Base-by-base conservation (phyloP, 2,113 vertebrate genomes). In the Pygoscelis antarcticus region DNA sequence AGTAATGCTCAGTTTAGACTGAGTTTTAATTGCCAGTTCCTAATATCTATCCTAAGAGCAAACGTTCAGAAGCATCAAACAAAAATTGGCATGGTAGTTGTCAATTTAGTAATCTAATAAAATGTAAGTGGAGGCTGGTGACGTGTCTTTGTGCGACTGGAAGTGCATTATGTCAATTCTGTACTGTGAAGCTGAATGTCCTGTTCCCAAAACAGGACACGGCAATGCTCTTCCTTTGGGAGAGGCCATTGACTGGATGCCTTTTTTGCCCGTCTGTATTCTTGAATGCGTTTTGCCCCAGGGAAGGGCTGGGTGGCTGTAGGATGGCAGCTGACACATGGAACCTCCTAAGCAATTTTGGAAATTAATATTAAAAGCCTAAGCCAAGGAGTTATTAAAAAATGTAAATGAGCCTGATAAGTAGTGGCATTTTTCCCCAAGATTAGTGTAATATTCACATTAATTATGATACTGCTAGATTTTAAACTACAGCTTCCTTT, bases 381-480 rank as follows among this genome's bases (percentile, higher is more conserved):
- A 84, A 97, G 55, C 49, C 32, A 88, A 89, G 21, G 36, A 95
- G n/a, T 94, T 89, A 89, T 78, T 94, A 84, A 89, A 90, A 94
- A 90, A 78, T 87, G 60, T 89, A 94, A 90, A 95, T 79, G 16
- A 96, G 83, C 10, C 40, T 85, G 78, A 57, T 85, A 86, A 80
- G 75, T 13, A 54, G 19, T 79, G 19, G 25, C 16, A 19, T 38
- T 65, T 85, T 79, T 55, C 42, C 14, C 40, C 27, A 40, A 36
- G 82, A 65, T 93, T 72, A 91, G 54, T 16, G 20, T 70, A 83
- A 82, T 54, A 91, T 36, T 95, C 58, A 47, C 40, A 30, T 81
- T 86, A 95, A 88, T 90, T 88, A 62, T 81, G 60, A 90, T 75
- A 81, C 66, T 40, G 68, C 38, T 87, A 29, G 32, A n/a, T 80